These are phyloP conservation scores for Caenorhabditis sp. DNA, from an alignment of 2,888 invertebrate species.

Conservation along the genomic window DNA sequence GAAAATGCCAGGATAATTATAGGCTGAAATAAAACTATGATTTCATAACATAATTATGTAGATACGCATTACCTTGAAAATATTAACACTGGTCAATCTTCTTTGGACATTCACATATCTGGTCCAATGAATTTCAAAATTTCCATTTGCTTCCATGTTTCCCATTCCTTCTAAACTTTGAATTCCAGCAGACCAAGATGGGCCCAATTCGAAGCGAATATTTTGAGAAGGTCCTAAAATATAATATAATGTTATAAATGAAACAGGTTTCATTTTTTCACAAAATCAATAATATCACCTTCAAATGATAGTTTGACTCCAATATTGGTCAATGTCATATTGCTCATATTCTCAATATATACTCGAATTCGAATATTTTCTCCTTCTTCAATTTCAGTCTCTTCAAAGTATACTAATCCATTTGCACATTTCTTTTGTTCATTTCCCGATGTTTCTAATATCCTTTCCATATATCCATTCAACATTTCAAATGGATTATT, in stretches of 20 bases:
- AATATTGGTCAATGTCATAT: conserved; percentile 23
- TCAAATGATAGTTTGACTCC: conserved; percentile 21
- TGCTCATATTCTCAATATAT: conserved; percentile 38
- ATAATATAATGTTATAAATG: no score
- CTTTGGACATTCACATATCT: conserved; percentile 8
- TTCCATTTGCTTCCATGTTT: conserved; percentile 9
- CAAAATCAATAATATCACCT: background rate
- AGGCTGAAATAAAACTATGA: conserved; percentile 25
- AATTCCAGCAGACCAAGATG: conserved; percentile 30
- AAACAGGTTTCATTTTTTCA: conserved; percentile 4
- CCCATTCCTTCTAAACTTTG: conserved; percentile 30
- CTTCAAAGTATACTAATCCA: conserved; percentile 37
- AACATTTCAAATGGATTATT: conserved; percentile 52
- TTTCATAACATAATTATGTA: background rate
- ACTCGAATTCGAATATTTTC: conserved; percentile 32
- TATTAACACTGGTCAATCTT: conserved; percentile 31
- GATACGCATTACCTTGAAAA: conserved; percentile 26
- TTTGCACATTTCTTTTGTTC: conserved; percentile 39
- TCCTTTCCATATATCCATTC: conserved; percentile 51
- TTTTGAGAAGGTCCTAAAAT: background rate
- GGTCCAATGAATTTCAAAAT: conserved; percentile 38
- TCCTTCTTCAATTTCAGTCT: conserved; percentile 39
- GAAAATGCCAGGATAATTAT: conserved; percentile 42
- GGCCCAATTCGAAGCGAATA: conserved; percentile 26
- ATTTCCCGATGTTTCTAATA: conserved; percentile 32